A percentile compares a stretch with the other conserved stretches of the same genome.
These are phyloP conservation scores for Amblyraja radiata DNA, from an alignment of 2,797 vertebrate species.

Conservation along the genomic window DNA sequence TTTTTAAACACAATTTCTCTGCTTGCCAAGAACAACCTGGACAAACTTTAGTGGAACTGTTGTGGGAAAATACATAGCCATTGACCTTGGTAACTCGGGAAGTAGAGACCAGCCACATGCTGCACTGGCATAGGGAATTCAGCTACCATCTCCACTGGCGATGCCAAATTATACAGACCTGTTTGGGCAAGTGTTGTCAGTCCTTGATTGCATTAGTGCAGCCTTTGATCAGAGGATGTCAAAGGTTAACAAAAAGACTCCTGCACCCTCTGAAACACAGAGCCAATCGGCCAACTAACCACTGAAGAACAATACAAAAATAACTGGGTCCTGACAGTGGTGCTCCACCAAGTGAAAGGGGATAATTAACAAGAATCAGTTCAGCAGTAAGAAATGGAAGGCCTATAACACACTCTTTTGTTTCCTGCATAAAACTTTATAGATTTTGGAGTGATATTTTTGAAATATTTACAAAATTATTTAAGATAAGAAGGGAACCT, in stretches of 20 bases:
- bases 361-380: not conserved
- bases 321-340: not conserved
- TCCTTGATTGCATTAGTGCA: not conserved
- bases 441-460: no score
- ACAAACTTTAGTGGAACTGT: not conserved
- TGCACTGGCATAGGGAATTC: not conserved
- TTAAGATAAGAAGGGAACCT: no score
- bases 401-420: no score
- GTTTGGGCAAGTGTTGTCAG: not conserved
- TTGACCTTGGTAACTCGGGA: not conserved
- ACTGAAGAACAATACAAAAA: not conserved
- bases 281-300: not conserved
- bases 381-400: not conserved
- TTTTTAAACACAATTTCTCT: no score
- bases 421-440: no score
- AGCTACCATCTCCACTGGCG: not conserved
- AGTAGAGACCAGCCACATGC: not conserved
- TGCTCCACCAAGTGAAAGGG: not conserved
- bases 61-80: not conserved
- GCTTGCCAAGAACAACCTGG: no score
- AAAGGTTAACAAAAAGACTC: not conserved
- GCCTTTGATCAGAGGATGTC: not conserved
- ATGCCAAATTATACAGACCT: not conserved
- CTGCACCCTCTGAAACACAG: not conserved
- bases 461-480: no score